Evolutionary conservation across 2,113 vertebrate species (phyloP).

Genomic region (Vimba vimba): DNA sequence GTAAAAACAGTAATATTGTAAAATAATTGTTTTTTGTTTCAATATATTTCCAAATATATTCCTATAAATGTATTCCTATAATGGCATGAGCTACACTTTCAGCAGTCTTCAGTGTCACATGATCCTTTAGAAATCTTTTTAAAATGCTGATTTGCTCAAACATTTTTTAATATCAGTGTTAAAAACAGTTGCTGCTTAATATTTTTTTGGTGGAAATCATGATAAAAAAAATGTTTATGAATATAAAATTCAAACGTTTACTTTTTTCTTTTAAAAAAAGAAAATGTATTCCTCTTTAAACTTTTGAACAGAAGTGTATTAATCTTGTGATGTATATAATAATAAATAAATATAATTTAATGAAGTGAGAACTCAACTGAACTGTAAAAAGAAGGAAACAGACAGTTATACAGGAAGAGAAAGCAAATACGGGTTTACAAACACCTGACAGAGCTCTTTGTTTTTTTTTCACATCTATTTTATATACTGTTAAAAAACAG

Average conservation of each 20-base stretch:
- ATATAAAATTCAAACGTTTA: neutral
- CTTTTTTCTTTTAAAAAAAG: neutral
- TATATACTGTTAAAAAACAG: neutral
- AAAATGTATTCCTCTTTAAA: neutral
- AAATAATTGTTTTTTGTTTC: neutral
- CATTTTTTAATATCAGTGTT: neutral
- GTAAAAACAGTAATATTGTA: neutral
- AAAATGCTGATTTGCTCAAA: neutral
- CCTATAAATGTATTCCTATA: neutral
- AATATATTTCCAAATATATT: neutral
- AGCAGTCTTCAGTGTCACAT: neutral
- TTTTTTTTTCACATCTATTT: neutral
- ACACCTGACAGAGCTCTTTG: neutral
- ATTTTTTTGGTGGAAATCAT: neutral
- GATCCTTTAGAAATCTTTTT: neutral
- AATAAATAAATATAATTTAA: neutral
- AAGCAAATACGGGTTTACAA: neutral
- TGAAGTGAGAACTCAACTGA: no score
- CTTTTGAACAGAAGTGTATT: neutral
- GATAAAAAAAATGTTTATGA: accelerated
- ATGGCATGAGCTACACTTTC: neutral
- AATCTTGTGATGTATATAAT: neutral
- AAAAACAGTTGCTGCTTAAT: neutral
- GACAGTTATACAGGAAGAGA: neutral
- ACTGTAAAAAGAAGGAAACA: neutral